Percentiles rank a stretch among this genome's conserved stretches.
Evolutionary conservation across 1,140 invertebrate species (phyloP).

Genomic region (Radopholus similis): DNA sequence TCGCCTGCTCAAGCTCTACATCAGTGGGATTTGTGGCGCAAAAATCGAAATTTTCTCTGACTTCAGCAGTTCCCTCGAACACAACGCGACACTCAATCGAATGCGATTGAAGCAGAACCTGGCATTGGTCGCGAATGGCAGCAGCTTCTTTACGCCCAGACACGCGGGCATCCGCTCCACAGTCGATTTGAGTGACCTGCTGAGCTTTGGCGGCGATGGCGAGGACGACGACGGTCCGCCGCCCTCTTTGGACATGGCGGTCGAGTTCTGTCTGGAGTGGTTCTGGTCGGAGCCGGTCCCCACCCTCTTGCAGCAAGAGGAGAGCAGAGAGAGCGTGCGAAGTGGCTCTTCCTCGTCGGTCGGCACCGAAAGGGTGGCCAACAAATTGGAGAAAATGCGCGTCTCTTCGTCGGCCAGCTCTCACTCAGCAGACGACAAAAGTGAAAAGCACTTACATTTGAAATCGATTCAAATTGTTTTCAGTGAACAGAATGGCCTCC

Average conservation of each 20-base stretch:
- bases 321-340: not conserved
- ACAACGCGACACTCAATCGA: conserved; percentile 11
- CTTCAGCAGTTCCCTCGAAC: conserved; percentile 2
- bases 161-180: not conserved
- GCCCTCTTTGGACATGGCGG: conserved; percentile 7
- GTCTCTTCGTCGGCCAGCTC: conserved; percentile 17
- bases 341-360: not conserved
- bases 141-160: conserved; percentile 2
- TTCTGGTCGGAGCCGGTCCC: conserved; percentile 13
- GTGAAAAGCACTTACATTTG: not conserved
- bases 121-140: not conserved
- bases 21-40: too few relatives aligned
- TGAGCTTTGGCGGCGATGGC: conserved; percentile 16
- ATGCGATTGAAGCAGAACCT: conserved; percentile 13
- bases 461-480: not conserved
- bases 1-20: too few relatives aligned
- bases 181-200: conserved; percentile 3
- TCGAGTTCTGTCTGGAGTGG: conserved; percentile 29
- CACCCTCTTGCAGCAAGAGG: not conserved
- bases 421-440: conserved; percentile 6
- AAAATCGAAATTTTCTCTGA: conserved; percentile 7
- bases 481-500: conserved; percentile 8
- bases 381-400: conserved; percentile 3
- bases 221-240: not conserved
- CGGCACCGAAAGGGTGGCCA: conserved; percentile 5